A percentile compares a stretch with the other conserved stretches of the same genome.
phyloP scores from a whole-genome alignment of 2,797 vertebrate genomes.

The Sitta carolinensis region DNA sequence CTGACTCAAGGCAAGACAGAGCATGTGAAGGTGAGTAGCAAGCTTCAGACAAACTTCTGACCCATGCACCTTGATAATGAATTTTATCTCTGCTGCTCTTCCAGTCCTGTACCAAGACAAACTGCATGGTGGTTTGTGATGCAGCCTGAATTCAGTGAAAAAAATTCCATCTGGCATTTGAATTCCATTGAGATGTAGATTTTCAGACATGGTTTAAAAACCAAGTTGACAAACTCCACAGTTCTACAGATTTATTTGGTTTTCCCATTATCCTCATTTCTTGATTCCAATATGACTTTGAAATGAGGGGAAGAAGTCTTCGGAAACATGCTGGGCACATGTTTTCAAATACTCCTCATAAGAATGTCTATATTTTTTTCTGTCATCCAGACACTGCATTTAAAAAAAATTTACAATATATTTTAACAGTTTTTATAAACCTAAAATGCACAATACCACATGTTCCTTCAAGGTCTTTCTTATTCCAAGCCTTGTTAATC shows the following conservation, averaged over 20 bases:
- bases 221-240: conserved; percentile 24
- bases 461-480: conserved; percentile 20
- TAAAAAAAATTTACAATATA: conserved; percentile 72
- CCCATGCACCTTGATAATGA: not conserved
- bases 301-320: conserved; percentile 68
- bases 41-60: conserved; percentile 34
- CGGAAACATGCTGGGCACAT: conserved; percentile 63
- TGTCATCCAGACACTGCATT: conserved; percentile 67
- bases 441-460: conserved; percentile 62
- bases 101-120: not conserved
- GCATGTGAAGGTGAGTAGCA: not conserved
- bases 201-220: conserved; percentile 57
- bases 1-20: conserved; percentile 35
- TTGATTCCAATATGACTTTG: conserved; percentile 54
- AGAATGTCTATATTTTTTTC: conserved; percentile 67
- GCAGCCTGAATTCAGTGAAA: conserved; percentile 25
- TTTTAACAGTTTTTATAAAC: conserved; percentile 65
- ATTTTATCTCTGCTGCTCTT: not conserved
- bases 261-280: conserved; percentile 53
- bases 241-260: conserved; percentile 38
- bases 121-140: conserved; percentile 6
- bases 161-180: conserved; percentile 19
- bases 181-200: conserved; percentile 41
- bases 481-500: not conserved
- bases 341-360: conserved; percentile 68